Base-by-base conservation (phyloP, 2,888 invertebrate species). In the Macropis europaea region DNA sequence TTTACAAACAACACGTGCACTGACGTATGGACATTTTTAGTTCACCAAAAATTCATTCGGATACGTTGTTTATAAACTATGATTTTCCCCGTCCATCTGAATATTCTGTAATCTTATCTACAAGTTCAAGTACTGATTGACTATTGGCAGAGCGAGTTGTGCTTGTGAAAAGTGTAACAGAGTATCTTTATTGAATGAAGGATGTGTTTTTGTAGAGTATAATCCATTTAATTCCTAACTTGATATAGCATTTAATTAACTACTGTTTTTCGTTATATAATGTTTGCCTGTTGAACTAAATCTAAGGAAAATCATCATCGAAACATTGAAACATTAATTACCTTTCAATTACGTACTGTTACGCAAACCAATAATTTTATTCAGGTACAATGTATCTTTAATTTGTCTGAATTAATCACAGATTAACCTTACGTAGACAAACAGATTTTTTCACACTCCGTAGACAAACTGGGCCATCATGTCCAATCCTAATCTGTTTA, bases 91-190 rank as follows among this genome's bases (percentile, higher is more conserved):
- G 48, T 7, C 26, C 30, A 68, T 40, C 47, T 17, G 3, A n/a
- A 56, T 38, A 68, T 45, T 69, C 43, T 17, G 24, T 57, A 68
- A 69, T 69, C 69, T 69, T 69, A 69, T 69, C 69, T 52, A 6
- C 5, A 13, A 36, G 48, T 43, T 57, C 19, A 19, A 50, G 26
- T 66, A 32, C 36, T 45, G 57, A 69, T 68, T 42, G 32, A 56
- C 22, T 56, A 50, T 56, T 54, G 54, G 30, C 22, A 67, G 40
- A 48, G 30, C 28, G 40, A 28, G 22, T 48, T 48, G 34, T 7
- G 22, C 28, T 42, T 30, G 34, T 47, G 19, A 48, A 26, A 28
- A 30, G 6, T 3, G 4, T 2, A 13, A 15, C 36, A 19, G 26
- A 59, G 38, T 11, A 13, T n/a, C 11, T n/a, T 40, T n/a, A 9